These are phyloP conservation scores for Ips typographus DNA, from an alignment of 1,140 invertebrate species.

Conservation along the genomic window DNA sequence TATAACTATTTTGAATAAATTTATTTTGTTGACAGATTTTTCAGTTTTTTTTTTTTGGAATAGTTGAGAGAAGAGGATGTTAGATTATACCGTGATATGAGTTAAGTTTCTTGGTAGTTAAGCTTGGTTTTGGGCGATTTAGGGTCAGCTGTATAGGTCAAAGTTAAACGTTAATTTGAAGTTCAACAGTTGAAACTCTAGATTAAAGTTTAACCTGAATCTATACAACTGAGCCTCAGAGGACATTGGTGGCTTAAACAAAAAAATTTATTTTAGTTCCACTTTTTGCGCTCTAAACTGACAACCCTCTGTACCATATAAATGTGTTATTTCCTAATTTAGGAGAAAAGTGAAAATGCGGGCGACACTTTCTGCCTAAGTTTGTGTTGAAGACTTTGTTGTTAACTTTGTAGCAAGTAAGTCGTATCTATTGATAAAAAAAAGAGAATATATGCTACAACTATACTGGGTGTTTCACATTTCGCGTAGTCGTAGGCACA, in stretches of 20 bases:
- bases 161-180: too few species aligned
- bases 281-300: background rate
- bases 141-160: too few species aligned
- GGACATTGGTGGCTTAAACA: background rate
- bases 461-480: constrained; percentile 3
- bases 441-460: background rate
- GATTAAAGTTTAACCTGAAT: background rate
- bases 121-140: background rate
- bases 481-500: background rate
- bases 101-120: background rate
- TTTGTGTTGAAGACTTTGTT: background rate
- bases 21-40: constrained; percentile 41
- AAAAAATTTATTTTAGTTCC: background rate
- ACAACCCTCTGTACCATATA: background rate
- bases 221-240: background rate
- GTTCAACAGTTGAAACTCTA: background rate
- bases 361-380: background rate
- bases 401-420: constrained; percentile 4
- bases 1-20: constrained; percentile 41
- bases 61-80: background rate
- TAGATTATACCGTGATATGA: background rate
- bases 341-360: background rate
- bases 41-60: constrained; percentile 15
- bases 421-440: background rate
- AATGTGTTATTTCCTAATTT: background rate